These are phyloP conservation scores for Rhamphomyia laevipes DNA, from an alignment of 2,888 invertebrate species.

Conservation along the genomic window DNA sequence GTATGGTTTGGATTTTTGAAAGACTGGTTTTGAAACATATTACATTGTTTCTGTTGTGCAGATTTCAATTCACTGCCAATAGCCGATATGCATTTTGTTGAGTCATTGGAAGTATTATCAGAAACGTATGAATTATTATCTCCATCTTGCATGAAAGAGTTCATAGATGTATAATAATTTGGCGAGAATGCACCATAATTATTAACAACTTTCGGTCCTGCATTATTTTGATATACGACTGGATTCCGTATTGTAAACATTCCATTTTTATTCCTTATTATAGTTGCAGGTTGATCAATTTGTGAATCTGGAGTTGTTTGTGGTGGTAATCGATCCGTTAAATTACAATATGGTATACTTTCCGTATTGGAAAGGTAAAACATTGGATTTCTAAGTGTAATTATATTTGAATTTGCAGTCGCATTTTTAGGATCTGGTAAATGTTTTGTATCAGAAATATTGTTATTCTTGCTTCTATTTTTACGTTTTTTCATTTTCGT, in stretches of 20 bases:
- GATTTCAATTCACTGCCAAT: conserved; percentile 36
- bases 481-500: conserved; percentile 29
- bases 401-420: conserved; percentile 46
- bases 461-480: conserved; percentile 27
- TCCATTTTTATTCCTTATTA: conserved; percentile 57
- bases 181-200: conserved; percentile 24
- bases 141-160: conserved; percentile 23
- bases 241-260: conserved; percentile 80
- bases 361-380: conserved; percentile 37
- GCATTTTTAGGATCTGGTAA: neutral
- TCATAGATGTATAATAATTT: conserved; percentile 31
- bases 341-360: conserved; percentile 17
- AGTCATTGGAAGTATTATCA: conserved; percentile 8
- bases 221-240: conserved; percentile 35
- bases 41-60: conserved; percentile 20
- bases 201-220: conserved; percentile 29
- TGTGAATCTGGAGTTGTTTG: conserved; percentile 12
- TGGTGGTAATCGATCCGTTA: conserved; percentile 22
- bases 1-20: too few species aligned
- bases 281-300: conserved; percentile 48
- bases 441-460: conserved; percentile 7
- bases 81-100: conserved; percentile 29
- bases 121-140: too few species aligned
- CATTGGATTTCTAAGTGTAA: conserved; percentile 67
- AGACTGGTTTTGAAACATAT: too few species aligned